These are phyloP conservation scores for Xenops minutus DNA, from an alignment of 2,797 vertebrate genomes.

Conservation along the genomic window DNA sequence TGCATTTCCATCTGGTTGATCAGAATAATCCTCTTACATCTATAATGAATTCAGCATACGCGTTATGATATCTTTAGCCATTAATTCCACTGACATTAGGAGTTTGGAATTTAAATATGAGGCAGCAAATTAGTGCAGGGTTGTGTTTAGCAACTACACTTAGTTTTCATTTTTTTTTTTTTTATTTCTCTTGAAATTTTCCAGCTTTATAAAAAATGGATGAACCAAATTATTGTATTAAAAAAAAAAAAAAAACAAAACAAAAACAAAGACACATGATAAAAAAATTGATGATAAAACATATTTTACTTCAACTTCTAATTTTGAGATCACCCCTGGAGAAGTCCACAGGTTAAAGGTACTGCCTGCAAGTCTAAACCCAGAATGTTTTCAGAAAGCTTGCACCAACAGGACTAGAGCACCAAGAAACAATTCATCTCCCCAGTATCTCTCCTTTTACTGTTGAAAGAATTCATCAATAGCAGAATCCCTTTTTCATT, in stretches of 20 bases:
- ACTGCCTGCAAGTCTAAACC: neutral
- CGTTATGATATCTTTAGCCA: constrained; percentile 24
- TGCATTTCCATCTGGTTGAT: constrained; percentile 66
- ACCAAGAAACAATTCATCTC: neutral
- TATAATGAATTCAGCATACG: constrained; percentile 28
- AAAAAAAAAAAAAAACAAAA: no score
- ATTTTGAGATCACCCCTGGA: neutral
- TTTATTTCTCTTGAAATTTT: neutral
- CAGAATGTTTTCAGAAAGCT: neutral
- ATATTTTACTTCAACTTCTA: neutral
- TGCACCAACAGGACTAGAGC: neutral
- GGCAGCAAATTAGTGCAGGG: neutral
- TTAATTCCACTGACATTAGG: constrained; percentile 35
- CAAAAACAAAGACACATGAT: no score
- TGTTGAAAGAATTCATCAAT: constrained; percentile 9
- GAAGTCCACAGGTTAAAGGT: neutral
- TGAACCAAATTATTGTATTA: neutral
- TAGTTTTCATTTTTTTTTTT: neutral
- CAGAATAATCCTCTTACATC: constrained; percentile 57
- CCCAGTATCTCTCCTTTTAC: neutral
- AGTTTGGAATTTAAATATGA: constrained; percentile 10
- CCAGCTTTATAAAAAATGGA: neutral
- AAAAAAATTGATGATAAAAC: neutral
- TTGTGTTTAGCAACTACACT: neutral
- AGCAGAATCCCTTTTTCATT: neutral